Evolutionary conservation across 2,113 vertebrate genomes (phyloP), one percentile per base, ranked within the genome.

Genomic region (Psettodes erumei): DNA sequence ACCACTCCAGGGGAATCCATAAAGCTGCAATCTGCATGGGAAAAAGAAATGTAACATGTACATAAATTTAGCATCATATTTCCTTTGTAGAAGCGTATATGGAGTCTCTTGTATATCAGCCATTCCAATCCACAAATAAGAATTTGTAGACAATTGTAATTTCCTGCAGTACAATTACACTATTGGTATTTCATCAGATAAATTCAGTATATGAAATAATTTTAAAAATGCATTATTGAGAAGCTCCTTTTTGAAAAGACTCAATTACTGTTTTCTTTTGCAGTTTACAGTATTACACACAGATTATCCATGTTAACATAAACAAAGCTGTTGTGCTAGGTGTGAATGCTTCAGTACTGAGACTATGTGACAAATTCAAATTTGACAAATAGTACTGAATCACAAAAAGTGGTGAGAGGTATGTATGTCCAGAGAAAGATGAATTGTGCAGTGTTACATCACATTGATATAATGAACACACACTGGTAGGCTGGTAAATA

Each of bases 1-100:
- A 35, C 54, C 60, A 54, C 86, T 79, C 37, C 15, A 23, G 77
- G 79, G 56, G 66, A 64, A 71, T 71, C 56, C 38, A 19, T 38
- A 63, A 71, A 67, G 76, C 76, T 61, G 38, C 50, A 13, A 55
- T 48, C 35, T 55, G 21, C 18, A 45, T 76, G 83, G 71, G 71
- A 73, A 83, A 79, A 69, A 27, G n/a, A 61, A 16, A 60, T 16
- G 33, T 33, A 23, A 54, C 68, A 25, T 35, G 23, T 48, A 30
- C 38, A 54, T 30, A 21, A 67, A 61, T 28, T 27, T 33, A 40
- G 19, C 50, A 12, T 3, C 6, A 30, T 10, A 32, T 6, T 55
- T 27, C 32, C 12, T 18, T 66, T 13, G 3, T 15, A 1, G 13
- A 13, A 18, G 19, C 28, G 60, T 40, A n/a, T 3, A 13, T 60